Base-by-base conservation (phyloP, 2,888 invertebrate genomes). In the Sphecodes monilicornis region DNA sequence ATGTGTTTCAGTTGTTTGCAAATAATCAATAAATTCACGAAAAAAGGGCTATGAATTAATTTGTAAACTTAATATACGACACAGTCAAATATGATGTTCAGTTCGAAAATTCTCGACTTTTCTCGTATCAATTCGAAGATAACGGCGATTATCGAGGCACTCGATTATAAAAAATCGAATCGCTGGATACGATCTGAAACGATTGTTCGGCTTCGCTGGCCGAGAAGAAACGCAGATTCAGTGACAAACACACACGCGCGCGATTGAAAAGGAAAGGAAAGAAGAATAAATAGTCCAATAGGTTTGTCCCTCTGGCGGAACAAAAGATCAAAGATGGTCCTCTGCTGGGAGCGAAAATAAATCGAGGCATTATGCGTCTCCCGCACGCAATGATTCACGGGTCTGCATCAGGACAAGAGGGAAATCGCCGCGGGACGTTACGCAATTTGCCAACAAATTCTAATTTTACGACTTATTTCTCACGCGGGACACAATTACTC, bases 351-450 rank as follows among this genome's bases (percentile, higher is more conserved):
- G 74, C 84, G 78, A 84, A 84, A 84, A 84, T 84, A 84, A 84
- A 84, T 84, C 84, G 84, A 84, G 84, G 84, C 84, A 84, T 84
- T 78, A 84, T 84, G 84, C 84, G 84, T 84, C 84, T 77, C 60
- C 84, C 84, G 73, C 74, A 78, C 60, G 73, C 75, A 84, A 78
- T 84, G 84, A 84, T 84, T 84, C 84, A 84, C 78, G 73, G 73
- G 83, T 41, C 72, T 76, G 84, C 84, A 73, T 50, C 70, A 54
- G 13, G 60, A 41, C 50, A 13, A 11, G 11, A 39, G 29, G 18
- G 36, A 36, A 36, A 72, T 16, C 46, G 36, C 26, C 72, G 82
- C 22, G 66, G 68, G 54, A 26, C 29, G 84, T 84, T 84, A 78
- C 84, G 78, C 84, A 84, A 84, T 77, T 84, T 77, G 60, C 84